Percentiles rank a stretch among this genome's conserved stretches.
Conservation (phyloP, 2,113 vertebrate genomes). For the Panthera leo region DNA sequence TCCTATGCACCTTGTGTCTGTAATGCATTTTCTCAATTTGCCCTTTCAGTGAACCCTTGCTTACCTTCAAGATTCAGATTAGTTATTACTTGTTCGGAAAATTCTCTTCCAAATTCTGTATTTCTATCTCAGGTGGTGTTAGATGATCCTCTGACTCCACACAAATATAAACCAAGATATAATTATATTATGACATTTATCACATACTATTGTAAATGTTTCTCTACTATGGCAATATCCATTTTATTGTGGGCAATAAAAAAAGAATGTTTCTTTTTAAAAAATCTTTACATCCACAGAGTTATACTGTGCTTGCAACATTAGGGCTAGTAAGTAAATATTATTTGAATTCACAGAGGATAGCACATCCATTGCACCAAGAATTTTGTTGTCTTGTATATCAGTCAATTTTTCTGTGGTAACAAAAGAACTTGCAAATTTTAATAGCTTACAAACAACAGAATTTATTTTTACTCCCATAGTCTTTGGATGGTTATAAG, state of each 20-base stretch:
- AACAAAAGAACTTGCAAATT: not conserved
- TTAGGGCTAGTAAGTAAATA: not conserved
- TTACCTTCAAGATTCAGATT: not conserved
- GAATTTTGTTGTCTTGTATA: not conserved
- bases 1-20: not conserved
- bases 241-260: conserved; percentile 37
- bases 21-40: not conserved
- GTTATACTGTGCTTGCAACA: not conserved
- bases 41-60: not conserved
- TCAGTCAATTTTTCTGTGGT: not conserved
- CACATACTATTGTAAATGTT: conserved; percentile 20
- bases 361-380: not conserved
- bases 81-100: not conserved
- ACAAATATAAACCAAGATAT: not conserved
- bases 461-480: not conserved
- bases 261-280: not conserved
- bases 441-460: not conserved
- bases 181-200: conserved; percentile 49
- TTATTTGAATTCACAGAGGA: not conserved
- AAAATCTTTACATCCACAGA: not conserved
- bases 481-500: not conserved
- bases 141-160: not conserved
- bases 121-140: not conserved
- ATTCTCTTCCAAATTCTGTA: not conserved
- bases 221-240: not conserved